These are phyloP conservation scores for Gisinianus flammeolus DNA, from an alignment of 2,888 invertebrate genomes.

Conservation along the genomic window DNA sequence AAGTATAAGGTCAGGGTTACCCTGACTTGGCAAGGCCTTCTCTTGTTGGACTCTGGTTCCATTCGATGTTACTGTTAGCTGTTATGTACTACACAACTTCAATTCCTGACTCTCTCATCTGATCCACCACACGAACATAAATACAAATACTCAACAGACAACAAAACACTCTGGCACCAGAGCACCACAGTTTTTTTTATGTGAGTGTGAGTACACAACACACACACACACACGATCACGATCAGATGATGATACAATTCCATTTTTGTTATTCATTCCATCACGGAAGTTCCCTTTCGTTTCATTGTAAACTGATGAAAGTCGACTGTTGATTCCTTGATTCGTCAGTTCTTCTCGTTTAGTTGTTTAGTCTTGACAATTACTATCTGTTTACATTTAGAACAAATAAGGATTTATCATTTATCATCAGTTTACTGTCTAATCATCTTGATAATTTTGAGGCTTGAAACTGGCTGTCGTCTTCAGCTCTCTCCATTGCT, in stretches of 20 bases:
- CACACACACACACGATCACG: not conserved
- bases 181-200: constrained; percentile 6
- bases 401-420: too few relatives aligned
- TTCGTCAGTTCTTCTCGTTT: too few relatives aligned
- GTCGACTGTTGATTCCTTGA: too few relatives aligned
- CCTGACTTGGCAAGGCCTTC: constrained; percentile 46
- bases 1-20: constrained; percentile 49
- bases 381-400: too few relatives aligned
- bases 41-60: constrained; percentile 3
- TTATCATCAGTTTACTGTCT: too few relatives aligned
- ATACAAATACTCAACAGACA: not conserved
- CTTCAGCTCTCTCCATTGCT: too few relatives aligned
- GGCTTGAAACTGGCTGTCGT: too few relatives aligned
- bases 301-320: not conserved
- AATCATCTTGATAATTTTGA: too few relatives aligned
- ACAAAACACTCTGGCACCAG: constrained; percentile 6
- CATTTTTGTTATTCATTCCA: constrained; percentile 11
- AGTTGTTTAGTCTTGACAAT: too few relatives aligned
- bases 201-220: constrained; percentile 1
- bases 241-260: constrained; percentile 3
- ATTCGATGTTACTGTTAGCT: not conserved
- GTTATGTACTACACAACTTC: not conserved
- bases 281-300: constrained; percentile 29
- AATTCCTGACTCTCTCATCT: not conserved
- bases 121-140: not conserved